Evolutionary conservation across 2,888 invertebrate genomes (phyloP).

Genomic region (Drosophila percnosoma): DNA sequence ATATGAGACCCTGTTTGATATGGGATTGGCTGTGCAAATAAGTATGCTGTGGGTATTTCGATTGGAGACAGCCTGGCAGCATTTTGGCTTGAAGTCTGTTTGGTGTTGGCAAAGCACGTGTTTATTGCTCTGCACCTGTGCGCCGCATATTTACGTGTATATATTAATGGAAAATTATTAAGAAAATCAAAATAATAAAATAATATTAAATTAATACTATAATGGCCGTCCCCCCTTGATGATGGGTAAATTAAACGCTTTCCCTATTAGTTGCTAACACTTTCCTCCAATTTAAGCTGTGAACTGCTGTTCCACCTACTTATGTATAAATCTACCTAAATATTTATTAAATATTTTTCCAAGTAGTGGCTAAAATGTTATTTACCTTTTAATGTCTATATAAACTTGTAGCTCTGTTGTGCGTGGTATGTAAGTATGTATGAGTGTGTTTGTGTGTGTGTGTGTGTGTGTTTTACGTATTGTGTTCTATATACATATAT

Average conservation of each 20-base stretch:
- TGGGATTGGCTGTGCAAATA: conserved; percentile 24
- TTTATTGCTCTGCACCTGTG: conserved; percentile 17
- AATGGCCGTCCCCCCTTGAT: neutral
- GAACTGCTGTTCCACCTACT: conserved; percentile 22
- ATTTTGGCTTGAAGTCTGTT: neutral
- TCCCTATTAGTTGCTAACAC: conserved; percentile 22
- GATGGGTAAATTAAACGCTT: conserved; percentile 2
- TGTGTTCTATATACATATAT: conserved; percentile 53
- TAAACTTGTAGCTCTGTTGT: conserved; percentile 65
- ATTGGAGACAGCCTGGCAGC: conserved; percentile 4
- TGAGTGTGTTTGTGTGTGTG: conserved; percentile 36
- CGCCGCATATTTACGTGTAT: conserved; percentile 1
- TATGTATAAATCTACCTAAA: conserved; percentile 35
- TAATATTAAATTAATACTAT: conserved; percentile 1
- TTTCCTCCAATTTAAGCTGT: conserved; percentile 38
- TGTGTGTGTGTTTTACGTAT: conserved; percentile 42
- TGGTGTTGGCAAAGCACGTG: conserved; percentile 8
- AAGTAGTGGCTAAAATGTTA: conserved; percentile 76
- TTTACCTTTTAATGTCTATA: conserved; percentile 73
- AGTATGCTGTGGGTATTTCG: conserved; percentile 14
- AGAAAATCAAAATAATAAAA: conserved; percentile 4
- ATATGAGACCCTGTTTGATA: conserved; percentile 57
- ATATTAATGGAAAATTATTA: neutral
- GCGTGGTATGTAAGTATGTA: conserved; percentile 59
- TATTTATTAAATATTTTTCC: conserved; percentile 49